phyloP scores from a whole-genome alignment of 2,113 vertebrate species.

The Agelaius phoeniceus region DNA sequence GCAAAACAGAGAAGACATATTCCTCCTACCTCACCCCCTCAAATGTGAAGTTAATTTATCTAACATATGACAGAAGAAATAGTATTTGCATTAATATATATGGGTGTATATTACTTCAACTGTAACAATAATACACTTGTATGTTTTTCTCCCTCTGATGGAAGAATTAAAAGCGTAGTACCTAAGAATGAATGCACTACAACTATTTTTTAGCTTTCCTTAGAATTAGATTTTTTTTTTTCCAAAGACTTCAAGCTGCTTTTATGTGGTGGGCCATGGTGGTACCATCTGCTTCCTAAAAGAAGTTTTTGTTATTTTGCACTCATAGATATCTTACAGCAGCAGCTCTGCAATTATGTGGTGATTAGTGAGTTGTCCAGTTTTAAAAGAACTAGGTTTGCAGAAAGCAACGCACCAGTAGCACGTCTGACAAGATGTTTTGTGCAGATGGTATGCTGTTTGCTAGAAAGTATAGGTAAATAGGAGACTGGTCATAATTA shows the following conservation, averaged over 20 bases:
- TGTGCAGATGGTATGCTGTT: background rate
- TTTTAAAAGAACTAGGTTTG: background rate
- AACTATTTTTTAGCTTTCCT: background rate
- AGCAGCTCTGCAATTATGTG: background rate
- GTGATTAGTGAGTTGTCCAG: background rate
- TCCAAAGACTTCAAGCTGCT: background rate
- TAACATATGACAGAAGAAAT: background rate
- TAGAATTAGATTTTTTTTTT: background rate
- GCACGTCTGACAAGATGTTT: background rate
- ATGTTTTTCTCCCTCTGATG: background rate
- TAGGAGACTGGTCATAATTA: background rate
- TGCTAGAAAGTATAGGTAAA: background rate
- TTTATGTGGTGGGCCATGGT: background rate
- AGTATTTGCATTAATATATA: background rate
- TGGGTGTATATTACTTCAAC: background rate
- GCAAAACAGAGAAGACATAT: background rate
- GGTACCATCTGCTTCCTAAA: background rate
- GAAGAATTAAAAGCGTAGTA: background rate
- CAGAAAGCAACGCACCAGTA: background rate
- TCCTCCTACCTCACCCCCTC: background rate
- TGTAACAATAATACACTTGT: background rate
- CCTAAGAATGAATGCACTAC: background rate
- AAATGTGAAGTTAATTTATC: background rate
- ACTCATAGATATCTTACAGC: background rate
- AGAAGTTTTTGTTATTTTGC: background rate